Evolutionary conservation across 2,888 invertebrate genomes (phyloP), one percentile per base, ranked within the genome.

Genomic region (Eudasyphora cyanicolor): DNA sequence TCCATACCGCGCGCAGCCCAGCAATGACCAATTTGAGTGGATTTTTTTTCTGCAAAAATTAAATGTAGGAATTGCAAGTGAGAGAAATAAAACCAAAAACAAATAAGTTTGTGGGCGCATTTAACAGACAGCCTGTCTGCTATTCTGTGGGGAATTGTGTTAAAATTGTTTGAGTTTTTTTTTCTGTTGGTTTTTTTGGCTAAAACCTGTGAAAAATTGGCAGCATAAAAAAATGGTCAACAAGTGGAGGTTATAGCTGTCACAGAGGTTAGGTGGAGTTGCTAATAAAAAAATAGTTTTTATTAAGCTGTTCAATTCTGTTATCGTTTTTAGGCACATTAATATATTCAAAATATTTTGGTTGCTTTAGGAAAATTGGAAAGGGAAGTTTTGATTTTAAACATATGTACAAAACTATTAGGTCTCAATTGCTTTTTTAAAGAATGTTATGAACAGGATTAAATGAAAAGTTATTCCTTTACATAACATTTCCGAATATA

Each of bases 71-170:
- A 64, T 3, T 24, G 24, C 10, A 74, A 74, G 71, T 70, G 79
- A 67, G 73, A 54, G 81, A 77, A 73, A 73, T 81, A n/a, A 45
- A 45, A 45, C 45, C 32, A n/a, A 12, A 14, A 45, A 45, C 45
- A 45, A 45, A 14, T 45, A n/a, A 12, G 81, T 73, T 81, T 73
- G 84, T 84, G 84, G 84, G 84, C 84, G 84, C 75, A 76, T 81
- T 80, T 62, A 81, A 84, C 84, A 84, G 84, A 84, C 84, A 84
- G 84, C 84, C 75, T 84, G 84, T 84, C 84, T 84, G 84, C 70
- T 81, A 78, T 64, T 71, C n/a, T n/a, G 14, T 60, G 60, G 60
- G 51, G 78, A 78, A 77, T 81, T 84, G 78, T 78, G 60, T 79
- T 81, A 81, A 76, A 51, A 69, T 62, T 62, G 69, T 71, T n/a